Evolutionary conservation across 1,140 invertebrate genomes (phyloP).

Genomic region (Danaus plexippus): DNA sequence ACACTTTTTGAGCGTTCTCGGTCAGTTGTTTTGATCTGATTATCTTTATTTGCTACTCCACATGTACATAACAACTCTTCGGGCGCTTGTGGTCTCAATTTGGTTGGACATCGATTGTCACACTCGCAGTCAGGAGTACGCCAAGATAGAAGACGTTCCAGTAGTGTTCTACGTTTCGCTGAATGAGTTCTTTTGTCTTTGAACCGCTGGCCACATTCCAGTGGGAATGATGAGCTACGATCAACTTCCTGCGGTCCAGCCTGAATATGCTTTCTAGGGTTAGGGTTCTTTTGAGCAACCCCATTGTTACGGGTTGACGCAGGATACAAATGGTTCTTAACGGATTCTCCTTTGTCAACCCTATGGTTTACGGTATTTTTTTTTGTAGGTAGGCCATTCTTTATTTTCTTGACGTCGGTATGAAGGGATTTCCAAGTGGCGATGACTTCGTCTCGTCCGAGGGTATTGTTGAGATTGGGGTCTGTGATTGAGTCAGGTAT

Average conservation of each 20-base stretch:
- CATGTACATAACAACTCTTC: slow-evolving; percentile 54
- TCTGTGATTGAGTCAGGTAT: slow-evolving; percentile 46
- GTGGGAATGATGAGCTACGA: slow-evolving; percentile 38
- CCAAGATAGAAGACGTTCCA: slow-evolving; percentile 61
- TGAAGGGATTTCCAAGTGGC: slow-evolving; percentile 66
- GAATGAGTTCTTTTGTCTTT: slow-evolving; percentile 32
- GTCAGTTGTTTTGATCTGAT: slow-evolving; percentile 41
- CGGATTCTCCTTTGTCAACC: slow-evolving; percentile 31
- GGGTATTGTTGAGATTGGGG: slow-evolving; percentile 40
- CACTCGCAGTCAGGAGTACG: slow-evolving; percentile 55
- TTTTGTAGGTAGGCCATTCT: slow-evolving; percentile 49
- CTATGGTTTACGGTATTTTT: slow-evolving; percentile 27
- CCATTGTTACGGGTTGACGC: slow-evolving; percentile 33
- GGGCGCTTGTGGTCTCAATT: slow-evolving; percentile 24
- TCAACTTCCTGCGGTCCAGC: slow-evolving; percentile 33
- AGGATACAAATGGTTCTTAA: slow-evolving; percentile 35
- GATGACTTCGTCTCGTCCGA: slow-evolving; percentile 52
- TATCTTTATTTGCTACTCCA: slow-evolving; percentile 31
- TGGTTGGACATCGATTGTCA: slow-evolving; percentile 33
- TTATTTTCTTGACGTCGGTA: slow-evolving; percentile 60
- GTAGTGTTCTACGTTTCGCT: slow-evolving; percentile 41
- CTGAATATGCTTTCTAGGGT: slow-evolving; percentile 37
- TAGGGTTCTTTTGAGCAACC: slow-evolving; percentile 40
- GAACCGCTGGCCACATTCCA: slow-evolving; percentile 38
- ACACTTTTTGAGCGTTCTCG: slow-evolving; percentile 64